These are phyloP conservation scores for Monopis laevigella DNA, from an alignment of 2,888 invertebrate species.

Conservation along the genomic window DNA sequence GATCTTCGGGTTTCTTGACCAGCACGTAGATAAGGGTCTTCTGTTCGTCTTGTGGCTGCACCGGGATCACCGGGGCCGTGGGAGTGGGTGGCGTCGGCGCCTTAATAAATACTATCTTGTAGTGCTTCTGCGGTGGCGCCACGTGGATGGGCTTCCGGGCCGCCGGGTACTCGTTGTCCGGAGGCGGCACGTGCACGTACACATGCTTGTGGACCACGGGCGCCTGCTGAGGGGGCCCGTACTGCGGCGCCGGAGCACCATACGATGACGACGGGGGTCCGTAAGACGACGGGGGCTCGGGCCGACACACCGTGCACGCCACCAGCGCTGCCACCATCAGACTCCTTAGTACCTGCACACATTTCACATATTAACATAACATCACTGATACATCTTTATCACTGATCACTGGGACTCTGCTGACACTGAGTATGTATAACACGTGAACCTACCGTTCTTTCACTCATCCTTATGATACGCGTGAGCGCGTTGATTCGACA, in stretches of 20 bases:
- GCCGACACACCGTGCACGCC: slow-evolving; percentile 55
- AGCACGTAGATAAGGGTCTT: slow-evolving; percentile 89
- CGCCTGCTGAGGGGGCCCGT: slow-evolving; percentile 76
- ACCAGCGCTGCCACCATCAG: slow-evolving; percentile 49
- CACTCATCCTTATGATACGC: slow-evolving; percentile 49
- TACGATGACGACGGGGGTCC: slow-evolving; percentile 58
- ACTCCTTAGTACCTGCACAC: slow-evolving; percentile 53
- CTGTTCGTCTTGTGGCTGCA: slow-evolving; percentile 86
- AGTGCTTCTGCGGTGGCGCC: slow-evolving; percentile 78
- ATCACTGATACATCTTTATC: slow-evolving; percentile 1
- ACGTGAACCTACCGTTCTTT: slow-evolving; percentile 59
- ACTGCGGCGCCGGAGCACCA: slow-evolving; percentile 69
- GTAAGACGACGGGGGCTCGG: slow-evolving; percentile 67
- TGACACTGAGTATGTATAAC: too few species aligned
- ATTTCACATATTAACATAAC: slow-evolving; percentile 1
- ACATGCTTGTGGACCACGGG: slow-evolving; percentile 90
- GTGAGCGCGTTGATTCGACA: slow-evolving; percentile 41
- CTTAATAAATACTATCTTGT: slow-evolving; percentile 87
- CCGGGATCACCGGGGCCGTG: slow-evolving; percentile 68
- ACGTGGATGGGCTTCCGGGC: slow-evolving; percentile 66
- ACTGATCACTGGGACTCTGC: background rate
- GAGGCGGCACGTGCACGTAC: slow-evolving; percentile 90
- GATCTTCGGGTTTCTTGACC: slow-evolving; percentile 89
- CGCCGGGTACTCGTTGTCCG: slow-evolving; percentile 80
- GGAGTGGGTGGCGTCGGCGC: slow-evolving; percentile 72